These are phyloP conservation scores for Amblyjoppa proteus DNA, from an alignment of 2,888 invertebrate species.

Conservation along the genomic window DNA sequence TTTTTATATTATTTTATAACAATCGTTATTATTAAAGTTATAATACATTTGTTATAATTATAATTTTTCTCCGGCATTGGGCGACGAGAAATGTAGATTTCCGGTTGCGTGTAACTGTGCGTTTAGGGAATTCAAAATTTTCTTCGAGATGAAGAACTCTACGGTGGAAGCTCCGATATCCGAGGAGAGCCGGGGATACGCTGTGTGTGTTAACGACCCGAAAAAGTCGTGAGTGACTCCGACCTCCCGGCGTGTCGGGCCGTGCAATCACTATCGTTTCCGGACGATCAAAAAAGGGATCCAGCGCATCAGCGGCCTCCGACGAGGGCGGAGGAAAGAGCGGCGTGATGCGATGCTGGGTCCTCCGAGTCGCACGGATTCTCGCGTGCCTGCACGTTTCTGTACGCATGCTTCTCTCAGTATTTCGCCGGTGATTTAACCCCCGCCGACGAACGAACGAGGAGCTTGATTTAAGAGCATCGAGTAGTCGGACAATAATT, in stretches of 20 bases:
- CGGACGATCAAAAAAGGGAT: slow-evolving; percentile 60
- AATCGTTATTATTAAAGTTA: background rate
- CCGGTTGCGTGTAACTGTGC: background rate
- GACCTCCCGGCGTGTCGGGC: slow-evolving; percentile 58
- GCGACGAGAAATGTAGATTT: background rate
- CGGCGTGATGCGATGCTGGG: slow-evolving; percentile 1
- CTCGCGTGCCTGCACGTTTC: slow-evolving; percentile 59
- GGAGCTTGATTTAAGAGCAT: background rate
- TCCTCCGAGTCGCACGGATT: slow-evolving; percentile 40
- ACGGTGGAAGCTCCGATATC: slow-evolving; percentile 19
- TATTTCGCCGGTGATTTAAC: slow-evolving; percentile 24
- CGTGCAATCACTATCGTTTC: slow-evolving; percentile 61
- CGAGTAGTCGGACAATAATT: background rate
- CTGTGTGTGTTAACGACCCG: slow-evolving; percentile 55
- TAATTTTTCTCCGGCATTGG: background rate
- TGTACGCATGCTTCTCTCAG: slow-evolving; percentile 22
- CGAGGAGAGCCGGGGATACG: background rate
- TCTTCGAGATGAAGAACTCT: slow-evolving; percentile 31
- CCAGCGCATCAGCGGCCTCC: slow-evolving; percentile 36
- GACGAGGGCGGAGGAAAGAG: slow-evolving; percentile 11
- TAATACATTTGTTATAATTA: background rate
- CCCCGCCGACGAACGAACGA: background rate
- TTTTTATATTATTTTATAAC: no score
- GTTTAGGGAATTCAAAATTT: slow-evolving; percentile 41
- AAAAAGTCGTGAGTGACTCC: slow-evolving; percentile 51